A percentile compares a stretch with the other conserved stretches of the same genome.
These are phyloP conservation scores for Agriopis marginaria DNA, from an alignment of 2,888 invertebrate genomes.

Conservation along the genomic window DNA sequence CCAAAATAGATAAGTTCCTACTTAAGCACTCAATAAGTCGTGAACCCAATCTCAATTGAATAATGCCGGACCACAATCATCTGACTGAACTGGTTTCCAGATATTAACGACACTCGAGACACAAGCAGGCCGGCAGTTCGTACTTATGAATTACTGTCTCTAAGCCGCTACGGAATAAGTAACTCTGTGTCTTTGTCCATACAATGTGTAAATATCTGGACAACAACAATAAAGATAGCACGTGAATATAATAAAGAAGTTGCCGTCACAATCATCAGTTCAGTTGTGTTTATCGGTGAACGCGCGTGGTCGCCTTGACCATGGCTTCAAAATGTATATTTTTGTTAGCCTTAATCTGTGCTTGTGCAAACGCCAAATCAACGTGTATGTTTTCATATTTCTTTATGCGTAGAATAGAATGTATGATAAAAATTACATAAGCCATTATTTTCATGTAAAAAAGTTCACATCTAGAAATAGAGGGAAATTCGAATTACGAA, in stretches of 20 bases:
- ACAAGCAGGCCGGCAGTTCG: not conserved
- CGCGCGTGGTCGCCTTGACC: constrained; percentile 72
- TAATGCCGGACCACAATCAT: not conserved
- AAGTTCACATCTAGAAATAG: not conserved
- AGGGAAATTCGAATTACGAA: constrained; percentile 9
- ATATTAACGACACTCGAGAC: not conserved
- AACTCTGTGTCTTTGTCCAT: not conserved
- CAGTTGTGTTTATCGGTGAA: constrained; percentile 64
- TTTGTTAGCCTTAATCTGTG: constrained; percentile 66
- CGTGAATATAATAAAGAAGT: constrained; percentile 74
- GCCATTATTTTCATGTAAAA: not conserved
- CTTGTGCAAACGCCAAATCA: constrained; percentile 70
- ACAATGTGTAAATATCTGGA: constrained; percentile 3
- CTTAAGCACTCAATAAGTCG: not conserved
- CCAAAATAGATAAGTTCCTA: too few species aligned
- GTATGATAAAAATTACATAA: constrained; percentile 13
- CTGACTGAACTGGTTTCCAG: constrained; percentile 2
- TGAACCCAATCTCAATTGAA: not conserved
- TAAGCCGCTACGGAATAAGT: not conserved
- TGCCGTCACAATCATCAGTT: constrained; percentile 49
- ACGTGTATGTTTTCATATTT: constrained; percentile 66
- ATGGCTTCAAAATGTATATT: constrained; percentile 75
- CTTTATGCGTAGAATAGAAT: constrained; percentile 5
- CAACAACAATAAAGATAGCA: constrained; percentile 56
- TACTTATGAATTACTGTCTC: constrained; percentile 6